phyloP scores from a whole-genome alignment of 2,888 invertebrate species.

The Cordilura impudica region DNA sequence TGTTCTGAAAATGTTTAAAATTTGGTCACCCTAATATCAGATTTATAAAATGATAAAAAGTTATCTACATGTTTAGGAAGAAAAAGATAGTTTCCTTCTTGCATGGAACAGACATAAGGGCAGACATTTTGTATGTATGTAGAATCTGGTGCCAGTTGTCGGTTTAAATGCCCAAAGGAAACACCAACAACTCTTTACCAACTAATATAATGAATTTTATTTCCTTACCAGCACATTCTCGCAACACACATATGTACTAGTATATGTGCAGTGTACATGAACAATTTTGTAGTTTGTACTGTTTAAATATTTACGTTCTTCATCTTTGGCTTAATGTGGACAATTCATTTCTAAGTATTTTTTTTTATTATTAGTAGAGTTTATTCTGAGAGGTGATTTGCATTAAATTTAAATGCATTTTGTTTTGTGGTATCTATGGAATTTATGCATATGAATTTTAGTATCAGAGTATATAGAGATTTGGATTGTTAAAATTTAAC shows the following conservation, averaged over 20 bases:
- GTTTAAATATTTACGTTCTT: no score
- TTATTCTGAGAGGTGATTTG: no score
- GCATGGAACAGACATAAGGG: not conserved
- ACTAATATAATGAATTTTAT: not conserved
- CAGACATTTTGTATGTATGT: not conserved
- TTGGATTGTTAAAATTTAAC: not conserved
- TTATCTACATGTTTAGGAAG: conserved; percentile 7
- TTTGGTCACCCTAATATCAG: not conserved
- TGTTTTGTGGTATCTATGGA: not conserved
- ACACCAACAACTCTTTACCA: not conserved
- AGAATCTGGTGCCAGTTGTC: conserved; percentile 2
- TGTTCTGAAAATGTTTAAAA: no score
- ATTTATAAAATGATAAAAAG: not conserved
- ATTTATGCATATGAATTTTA: not conserved
- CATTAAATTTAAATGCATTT: no score
- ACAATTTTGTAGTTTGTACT: no score
- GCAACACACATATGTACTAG: not conserved
- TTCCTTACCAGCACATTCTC: not conserved
- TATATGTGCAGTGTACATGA: not conserved
- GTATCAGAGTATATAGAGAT: not conserved
- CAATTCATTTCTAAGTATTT: no score
- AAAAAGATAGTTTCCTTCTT: not conserved
- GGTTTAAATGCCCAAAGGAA: not conserved
- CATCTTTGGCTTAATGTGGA: no score
- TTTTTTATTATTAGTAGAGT: no score